Evolutionary conservation across 2,113 vertebrate genomes (phyloP).

Genomic region (Physeter macrocephalus): DNA sequence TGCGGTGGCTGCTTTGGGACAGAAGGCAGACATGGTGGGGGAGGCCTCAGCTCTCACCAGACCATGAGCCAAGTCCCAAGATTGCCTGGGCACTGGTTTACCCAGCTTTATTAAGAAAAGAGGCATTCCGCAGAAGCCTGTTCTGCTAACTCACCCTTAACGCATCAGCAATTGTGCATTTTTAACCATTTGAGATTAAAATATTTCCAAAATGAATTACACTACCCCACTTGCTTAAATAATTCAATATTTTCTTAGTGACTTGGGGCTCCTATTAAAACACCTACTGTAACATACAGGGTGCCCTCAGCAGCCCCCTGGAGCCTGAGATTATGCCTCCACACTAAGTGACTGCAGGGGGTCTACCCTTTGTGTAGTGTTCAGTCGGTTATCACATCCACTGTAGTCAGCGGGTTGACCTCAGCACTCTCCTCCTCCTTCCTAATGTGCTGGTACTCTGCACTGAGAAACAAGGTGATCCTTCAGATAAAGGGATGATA

Average conservation of each 20-base stretch:
- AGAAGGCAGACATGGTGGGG: neutral
- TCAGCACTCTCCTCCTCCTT: neutral
- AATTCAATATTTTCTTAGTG: neutral
- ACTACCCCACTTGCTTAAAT: neutral
- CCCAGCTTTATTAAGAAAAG: neutral
- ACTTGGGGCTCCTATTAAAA: neutral
- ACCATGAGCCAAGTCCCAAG: rapidly evolving
- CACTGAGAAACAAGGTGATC: neutral
- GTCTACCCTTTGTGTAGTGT: neutral
- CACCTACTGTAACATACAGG: rapidly evolving
- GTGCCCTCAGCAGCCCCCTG: neutral
- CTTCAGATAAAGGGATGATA: neutral
- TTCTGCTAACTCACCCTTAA: neutral
- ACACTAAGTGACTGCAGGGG: neutral
- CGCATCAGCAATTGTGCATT: neutral
- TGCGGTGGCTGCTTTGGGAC: neutral
- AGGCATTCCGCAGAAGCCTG: neutral
- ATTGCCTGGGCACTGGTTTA: rapidly evolving
- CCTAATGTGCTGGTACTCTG: rapidly evolving
- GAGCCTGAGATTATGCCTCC: too few species aligned
- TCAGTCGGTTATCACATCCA: rapidly evolving
- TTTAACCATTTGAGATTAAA: neutral
- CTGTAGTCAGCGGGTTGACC: rapidly evolving
- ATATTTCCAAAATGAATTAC: neutral
- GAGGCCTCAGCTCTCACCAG: neutral